These are phyloP conservation scores for Mycteria americana DNA, from an alignment of 2,797 vertebrate species.

Conservation along the genomic window DNA sequence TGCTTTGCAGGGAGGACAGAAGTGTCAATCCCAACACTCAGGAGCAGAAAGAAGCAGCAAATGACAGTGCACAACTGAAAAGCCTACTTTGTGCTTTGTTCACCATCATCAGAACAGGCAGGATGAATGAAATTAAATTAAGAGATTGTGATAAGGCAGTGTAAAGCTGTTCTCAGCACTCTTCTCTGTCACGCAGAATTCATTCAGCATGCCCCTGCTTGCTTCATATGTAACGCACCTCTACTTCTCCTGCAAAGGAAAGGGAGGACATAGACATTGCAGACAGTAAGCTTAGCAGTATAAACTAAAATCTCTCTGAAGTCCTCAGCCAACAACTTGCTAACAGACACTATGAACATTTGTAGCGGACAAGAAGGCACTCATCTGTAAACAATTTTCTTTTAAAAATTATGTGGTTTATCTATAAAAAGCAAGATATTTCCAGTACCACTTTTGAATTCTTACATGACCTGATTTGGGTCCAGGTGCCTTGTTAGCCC, in stretches of 20 bases:
- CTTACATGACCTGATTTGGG: neutral
- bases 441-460: neutral
- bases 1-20: neutral
- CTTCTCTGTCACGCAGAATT: neutral
- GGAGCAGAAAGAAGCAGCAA: neutral
- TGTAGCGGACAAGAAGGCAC: neutral
- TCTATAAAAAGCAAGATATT: neutral
- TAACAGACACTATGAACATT: neutral
- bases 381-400: neutral
- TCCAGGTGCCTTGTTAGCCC: neutral
- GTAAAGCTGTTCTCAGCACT: neutral
- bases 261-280: neutral
- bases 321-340: neutral
- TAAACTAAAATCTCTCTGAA: neutral
- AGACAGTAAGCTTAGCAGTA: neutral
- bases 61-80: neutral
- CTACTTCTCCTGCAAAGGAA: conserved; percentile 26
- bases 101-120: neutral
- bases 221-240: conserved; percentile 34
- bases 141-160: neutral
- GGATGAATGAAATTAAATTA: neutral
- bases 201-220: conserved; percentile 32
- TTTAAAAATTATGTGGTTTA: neutral
- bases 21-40: neutral
- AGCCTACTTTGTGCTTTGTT: neutral